phyloP scores from a whole-genome alignment of 1,140 invertebrate species.

The Drosophila baimaii region DNA sequence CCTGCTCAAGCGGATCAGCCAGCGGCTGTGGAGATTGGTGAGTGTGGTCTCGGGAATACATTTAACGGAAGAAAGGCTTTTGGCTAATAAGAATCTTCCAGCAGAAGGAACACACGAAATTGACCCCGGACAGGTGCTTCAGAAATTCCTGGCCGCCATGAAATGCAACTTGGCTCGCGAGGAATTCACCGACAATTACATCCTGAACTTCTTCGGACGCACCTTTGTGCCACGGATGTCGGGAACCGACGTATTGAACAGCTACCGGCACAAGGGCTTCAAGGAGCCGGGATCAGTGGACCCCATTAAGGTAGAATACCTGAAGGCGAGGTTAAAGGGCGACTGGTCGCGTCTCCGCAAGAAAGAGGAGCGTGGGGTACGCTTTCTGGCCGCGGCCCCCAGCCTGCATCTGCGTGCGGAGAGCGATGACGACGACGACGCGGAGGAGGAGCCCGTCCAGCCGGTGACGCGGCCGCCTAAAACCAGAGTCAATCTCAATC shows the following conservation, averaged over 20 bases:
- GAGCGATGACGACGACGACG: neutral
- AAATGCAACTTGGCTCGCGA: neutral
- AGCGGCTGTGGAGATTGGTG: neutral
- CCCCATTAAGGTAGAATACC: rapidly evolving
- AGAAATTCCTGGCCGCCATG: neutral
- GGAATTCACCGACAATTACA: neutral
- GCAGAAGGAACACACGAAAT: no score
- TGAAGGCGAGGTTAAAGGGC: neutral
- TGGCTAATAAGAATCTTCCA: neutral
- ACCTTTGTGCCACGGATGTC: neutral
- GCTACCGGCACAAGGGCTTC: neutral
- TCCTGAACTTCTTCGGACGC: neutral
- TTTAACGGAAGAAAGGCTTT: no score
- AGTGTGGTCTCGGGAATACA: no score
- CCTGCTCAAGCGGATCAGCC: neutral
- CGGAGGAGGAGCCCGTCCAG: neutral
- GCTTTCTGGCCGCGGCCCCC: no score
- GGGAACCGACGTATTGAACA: neutral
- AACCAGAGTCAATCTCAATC: neutral
- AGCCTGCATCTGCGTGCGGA: neutral
- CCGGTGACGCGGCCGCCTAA: neutral
- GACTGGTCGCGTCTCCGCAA: neutral
- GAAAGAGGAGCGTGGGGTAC: rapidly evolving
- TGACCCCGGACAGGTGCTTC: neutral
- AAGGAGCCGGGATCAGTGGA: neutral